Conservation (phyloP, 37 sponge, comb jelly and placozoan species). For the Oscarella lobularis region DNA sequence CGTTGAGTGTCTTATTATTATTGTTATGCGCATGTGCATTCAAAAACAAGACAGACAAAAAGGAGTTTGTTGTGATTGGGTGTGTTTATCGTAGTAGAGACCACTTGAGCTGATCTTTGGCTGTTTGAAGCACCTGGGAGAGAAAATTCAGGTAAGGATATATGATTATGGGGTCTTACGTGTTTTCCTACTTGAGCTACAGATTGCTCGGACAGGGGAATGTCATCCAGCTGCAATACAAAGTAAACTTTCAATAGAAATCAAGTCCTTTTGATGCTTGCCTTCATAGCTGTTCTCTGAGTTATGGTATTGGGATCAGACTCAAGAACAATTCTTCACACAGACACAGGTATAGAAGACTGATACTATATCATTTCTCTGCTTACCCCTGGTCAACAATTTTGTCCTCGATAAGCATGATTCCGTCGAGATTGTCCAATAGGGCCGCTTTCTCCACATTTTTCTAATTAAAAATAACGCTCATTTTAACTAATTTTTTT, state of each 20-base stretch:
- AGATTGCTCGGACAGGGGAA: constrained; percentile 53
- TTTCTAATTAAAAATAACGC: too few species aligned
- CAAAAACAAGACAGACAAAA: too few species aligned
- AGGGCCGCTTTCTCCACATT: constrained; percentile 73
- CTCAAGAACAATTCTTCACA: constrained; percentile 70
- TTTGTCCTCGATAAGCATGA: constrained; percentile 66
- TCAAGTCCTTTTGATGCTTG: neutral
- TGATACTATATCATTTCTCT: neutral
- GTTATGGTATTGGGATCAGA: constrained; percentile 46
- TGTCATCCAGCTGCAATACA: constrained; percentile 30
- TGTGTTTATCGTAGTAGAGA: neutral
- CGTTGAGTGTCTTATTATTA: too few species aligned
- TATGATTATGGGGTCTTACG: neutral
- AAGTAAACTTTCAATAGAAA: neutral
- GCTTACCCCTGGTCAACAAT: constrained; percentile 72
- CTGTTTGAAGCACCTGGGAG: constrained; percentile 43
- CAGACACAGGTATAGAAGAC: too few species aligned
- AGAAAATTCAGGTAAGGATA: too few species aligned
- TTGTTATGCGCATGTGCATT: too few species aligned
- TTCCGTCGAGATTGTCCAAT: constrained; percentile 59
- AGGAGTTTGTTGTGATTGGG: neutral
- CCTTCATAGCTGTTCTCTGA: constrained; percentile 58
- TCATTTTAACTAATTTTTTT: too few species aligned
- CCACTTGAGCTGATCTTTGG: neutral
- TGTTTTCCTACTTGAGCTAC: constrained; percentile 30